Conservation (phyloP, 2,113 vertebrate genomes). For the Centropus bengalensis region DNA sequence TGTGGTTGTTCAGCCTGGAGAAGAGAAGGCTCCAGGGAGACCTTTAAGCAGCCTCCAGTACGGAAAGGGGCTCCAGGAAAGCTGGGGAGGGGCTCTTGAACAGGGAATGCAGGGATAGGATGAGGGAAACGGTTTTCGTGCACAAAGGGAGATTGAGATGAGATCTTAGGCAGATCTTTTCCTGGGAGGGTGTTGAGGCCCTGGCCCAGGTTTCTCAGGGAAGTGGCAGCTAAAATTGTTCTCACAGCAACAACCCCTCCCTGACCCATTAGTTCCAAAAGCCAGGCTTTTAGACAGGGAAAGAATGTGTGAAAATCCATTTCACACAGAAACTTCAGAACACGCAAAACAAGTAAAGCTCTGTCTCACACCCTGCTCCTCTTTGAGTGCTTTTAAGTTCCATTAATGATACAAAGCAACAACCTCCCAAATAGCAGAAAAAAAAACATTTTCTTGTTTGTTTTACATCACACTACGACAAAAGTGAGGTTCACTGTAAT, state of each 20-base stretch:
- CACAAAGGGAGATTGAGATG: too few relatives aligned
- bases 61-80: too few relatives aligned
- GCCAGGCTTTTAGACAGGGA: background rate
- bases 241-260: background rate
- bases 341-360: background rate
- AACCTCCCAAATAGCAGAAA: background rate
- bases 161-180: too few relatives aligned
- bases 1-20: too few relatives aligned
- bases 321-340: background rate
- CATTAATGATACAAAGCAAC: background rate
- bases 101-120: too few relatives aligned
- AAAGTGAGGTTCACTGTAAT: background rate
- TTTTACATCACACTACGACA: background rate
- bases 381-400: background rate
- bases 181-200: too few relatives aligned
- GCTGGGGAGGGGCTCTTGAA: too few relatives aligned
- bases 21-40: too few relatives aligned
- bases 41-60: too few relatives aligned
- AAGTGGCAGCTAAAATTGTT: too few relatives aligned
- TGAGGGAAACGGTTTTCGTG: too few relatives aligned
- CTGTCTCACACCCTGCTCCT: background rate
- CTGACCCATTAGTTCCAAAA: background rate
- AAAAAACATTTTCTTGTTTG: background rate
- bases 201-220: too few relatives aligned
- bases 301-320: background rate